These are phyloP conservation scores for Clistopyga incitator DNA, from an alignment of 2,888 invertebrate species.

Conservation along the genomic window DNA sequence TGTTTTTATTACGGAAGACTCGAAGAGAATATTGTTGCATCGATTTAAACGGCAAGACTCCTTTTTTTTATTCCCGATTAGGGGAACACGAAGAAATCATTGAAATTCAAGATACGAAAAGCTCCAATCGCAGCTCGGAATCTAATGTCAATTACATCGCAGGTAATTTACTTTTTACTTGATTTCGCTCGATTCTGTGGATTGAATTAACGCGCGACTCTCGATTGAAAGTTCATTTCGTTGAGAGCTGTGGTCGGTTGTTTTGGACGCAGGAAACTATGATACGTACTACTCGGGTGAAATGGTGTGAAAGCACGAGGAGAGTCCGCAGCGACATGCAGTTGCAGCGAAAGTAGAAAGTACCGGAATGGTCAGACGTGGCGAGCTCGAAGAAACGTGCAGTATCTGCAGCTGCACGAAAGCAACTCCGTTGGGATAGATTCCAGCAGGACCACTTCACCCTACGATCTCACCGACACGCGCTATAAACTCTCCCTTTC, in stretches of 20 bases:
- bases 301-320: background rate
- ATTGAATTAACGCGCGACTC: constrained; percentile 7
- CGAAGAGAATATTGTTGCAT: background rate
- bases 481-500: constrained; percentile 63
- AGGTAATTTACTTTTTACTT: constrained; percentile 30
- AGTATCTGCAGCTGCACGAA: constrained; percentile 31
- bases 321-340: background rate
- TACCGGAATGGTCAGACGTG: constrained; percentile 51
- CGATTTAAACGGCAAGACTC: too few relatives aligned
- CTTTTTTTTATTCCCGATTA: background rate
- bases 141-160: constrained; percentile 25
- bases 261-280: background rate
- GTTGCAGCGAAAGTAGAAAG: constrained; percentile 51
- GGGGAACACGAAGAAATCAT: background rate
- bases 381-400: constrained; percentile 33
- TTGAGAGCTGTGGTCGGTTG: background rate
- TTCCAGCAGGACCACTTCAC: constrained; percentile 36
- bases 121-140: background rate
- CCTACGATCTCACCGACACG: constrained; percentile 60
- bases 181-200: constrained; percentile 6
- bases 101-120: background rate
- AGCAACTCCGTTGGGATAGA: constrained; percentile 22
- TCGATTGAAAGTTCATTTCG: constrained; percentile 9
- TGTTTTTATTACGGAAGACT: constrained; percentile 4
- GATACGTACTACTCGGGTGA: constrained; percentile 18